Percentiles rank a stretch among this genome's conserved stretches.
Evolutionary conservation across 2,888 invertebrate species (phyloP).

Genomic region (Polyommatus iphigenia): DNA sequence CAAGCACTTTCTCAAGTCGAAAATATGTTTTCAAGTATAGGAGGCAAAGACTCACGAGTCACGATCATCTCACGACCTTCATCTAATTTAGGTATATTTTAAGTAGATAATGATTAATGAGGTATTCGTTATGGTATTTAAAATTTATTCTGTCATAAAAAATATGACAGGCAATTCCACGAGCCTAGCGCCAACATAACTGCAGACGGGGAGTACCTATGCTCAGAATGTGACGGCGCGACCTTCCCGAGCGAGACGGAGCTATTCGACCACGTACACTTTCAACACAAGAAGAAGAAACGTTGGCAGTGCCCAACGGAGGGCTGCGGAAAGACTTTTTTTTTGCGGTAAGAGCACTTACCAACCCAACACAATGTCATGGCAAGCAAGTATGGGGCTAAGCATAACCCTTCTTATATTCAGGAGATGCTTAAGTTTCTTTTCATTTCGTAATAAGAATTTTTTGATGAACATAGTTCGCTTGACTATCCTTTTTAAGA

Average conservation of each 20-base stretch:
- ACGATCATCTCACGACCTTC: too few species aligned
- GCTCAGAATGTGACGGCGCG: slow-evolving; percentile 53
- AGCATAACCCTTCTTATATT: background rate
- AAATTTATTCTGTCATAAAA: background rate
- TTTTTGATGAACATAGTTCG: background rate
- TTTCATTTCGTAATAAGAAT: background rate
- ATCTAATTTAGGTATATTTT: too few species aligned
- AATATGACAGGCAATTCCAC: slow-evolving; percentile 65
- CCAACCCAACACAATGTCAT: background rate
- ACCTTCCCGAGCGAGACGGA: slow-evolving; percentile 63
- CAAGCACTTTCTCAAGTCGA: too few species aligned
- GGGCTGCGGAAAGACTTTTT: slow-evolving; percentile 69
- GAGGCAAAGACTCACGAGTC: too few species aligned
- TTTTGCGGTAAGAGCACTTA: slow-evolving; percentile 55
- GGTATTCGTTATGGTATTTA: too few species aligned
- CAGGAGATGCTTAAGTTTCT: background rate
- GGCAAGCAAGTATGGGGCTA: background rate
- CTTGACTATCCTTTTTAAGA: background rate
- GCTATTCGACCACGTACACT: slow-evolving; percentile 77
- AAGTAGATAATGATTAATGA: too few species aligned
- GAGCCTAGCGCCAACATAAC: slow-evolving; percentile 50
- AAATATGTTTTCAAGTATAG: too few species aligned
- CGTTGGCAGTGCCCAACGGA: slow-evolving; percentile 69
- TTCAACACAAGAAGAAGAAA: slow-evolving; percentile 65
- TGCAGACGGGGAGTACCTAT: slow-evolving; percentile 54